Percentiles rank a stretch among this genome's conserved stretches.
Conservation (phyloP, 2,888 invertebrate species). For the Pristionchus exspectatus region DNA sequence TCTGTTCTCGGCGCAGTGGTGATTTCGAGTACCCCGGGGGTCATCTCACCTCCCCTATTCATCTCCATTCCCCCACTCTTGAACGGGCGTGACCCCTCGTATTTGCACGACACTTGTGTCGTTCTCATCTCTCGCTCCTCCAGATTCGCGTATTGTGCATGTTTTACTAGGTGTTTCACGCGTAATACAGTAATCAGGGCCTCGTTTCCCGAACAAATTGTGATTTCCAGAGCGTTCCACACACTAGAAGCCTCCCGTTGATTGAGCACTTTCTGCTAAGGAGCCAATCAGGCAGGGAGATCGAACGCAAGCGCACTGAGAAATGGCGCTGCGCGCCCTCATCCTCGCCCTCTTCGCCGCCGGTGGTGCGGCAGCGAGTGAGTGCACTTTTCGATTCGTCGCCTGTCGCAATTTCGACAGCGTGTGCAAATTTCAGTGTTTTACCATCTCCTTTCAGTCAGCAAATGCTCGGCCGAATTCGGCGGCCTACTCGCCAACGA, state of each 20-base stretch:
- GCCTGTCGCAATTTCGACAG: constrained; percentile 28
- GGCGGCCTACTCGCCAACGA: constrained; percentile 75
- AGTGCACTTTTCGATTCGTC: background rate
- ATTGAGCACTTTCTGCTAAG: background rate
- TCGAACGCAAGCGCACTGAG: background rate
- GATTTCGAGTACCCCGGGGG: constrained; percentile 36
- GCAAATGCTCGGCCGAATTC: constrained; percentile 59
- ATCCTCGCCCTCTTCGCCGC: constrained; percentile 5
- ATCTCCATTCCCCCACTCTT: background rate
- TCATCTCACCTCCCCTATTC: constrained; percentile 26
- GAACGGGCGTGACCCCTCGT: constrained; percentile 30
- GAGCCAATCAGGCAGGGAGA: background rate
- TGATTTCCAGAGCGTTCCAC: background rate
- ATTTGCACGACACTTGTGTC: constrained; percentile 27
- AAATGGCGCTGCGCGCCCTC: constrained; percentile 52
- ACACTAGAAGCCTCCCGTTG: background rate
- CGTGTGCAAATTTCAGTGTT: background rate
- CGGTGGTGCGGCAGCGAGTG: constrained; percentile 35
- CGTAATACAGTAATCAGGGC: background rate
- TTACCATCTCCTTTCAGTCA: background rate
- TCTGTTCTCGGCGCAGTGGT: background rate
- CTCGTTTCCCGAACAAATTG: background rate
- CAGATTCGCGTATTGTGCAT: constrained; percentile 2
- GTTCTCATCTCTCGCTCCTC: background rate
- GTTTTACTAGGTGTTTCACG: background rate